Evolutionary conservation across 2,888 invertebrate species (phyloP), one percentile per base, ranked within the genome.

Genomic region (Patella ulyssiponensis): DNA sequence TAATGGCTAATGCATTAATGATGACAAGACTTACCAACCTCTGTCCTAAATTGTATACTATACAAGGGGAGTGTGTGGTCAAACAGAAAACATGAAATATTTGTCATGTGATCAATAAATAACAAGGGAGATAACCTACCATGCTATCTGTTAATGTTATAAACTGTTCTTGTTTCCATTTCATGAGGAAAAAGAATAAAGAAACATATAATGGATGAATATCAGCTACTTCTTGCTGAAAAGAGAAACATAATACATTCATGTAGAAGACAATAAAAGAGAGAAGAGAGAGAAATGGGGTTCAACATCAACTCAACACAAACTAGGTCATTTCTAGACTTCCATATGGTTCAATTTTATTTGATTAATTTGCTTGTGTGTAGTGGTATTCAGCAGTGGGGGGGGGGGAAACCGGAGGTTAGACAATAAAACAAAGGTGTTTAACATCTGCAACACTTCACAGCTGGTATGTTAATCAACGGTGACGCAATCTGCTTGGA

Each of bases 181-280:
- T 71, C 14, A 86, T 82, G 17, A 89, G 79, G 75, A 86, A 87
- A 1, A 80, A 77, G 54, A 90, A 86, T 15, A 90, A 74, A 51
- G 85, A 85, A 11, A 84, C 84, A 81, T 90, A 90, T n/a, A 90
- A 56, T 23, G 88, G 88, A 74, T 88, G 86, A 0, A 90, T 81
- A 15, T 85, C 83, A 53, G 84, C 80, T 44, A 88, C 73, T 56
- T 86, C 87, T 44, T 75, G 75, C 90, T 90, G 85, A n/a, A 86
- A 85, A 78, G 11, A 0, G 4, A 75, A 14, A 15, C 14, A 20
- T 15, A 70, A 33, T 17, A 69, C 27, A 75, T 20, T 27, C 64
- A 74, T 20, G n/a, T 23, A 54, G 27, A 75, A 4, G 23, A 33
- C 17, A 44, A 53, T 27, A 33, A 33, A 17, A 56, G 9, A 17